A percentile compares a stretch with the other conserved stretches of the same genome.
Evolutionary conservation across 2,797 vertebrate genomes (phyloP).

Genomic region (Siniperca obscura): DNA sequence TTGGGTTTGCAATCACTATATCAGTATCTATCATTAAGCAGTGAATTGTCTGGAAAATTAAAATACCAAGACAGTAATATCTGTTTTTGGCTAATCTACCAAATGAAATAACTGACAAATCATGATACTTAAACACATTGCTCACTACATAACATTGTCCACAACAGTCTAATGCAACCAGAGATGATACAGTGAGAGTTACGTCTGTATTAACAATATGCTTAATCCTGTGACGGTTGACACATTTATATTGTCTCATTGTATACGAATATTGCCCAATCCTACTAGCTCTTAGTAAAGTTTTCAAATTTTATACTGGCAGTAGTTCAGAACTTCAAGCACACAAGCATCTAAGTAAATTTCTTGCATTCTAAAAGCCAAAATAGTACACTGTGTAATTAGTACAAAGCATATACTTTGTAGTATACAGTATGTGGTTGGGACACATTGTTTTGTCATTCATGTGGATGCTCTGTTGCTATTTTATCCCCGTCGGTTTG

Average conservation of each 20-base stretch:
- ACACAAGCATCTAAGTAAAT: neutral
- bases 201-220: too few relatives aligned
- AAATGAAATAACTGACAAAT: neutral
- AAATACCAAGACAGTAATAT: neutral
- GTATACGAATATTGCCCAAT: neutral
- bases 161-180: neutral
- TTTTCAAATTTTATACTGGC: neutral
- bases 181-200: neutral
- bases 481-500: constrained; percentile 4
- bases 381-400: neutral
- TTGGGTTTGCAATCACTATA: neutral
- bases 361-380: neutral
- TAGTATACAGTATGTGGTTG: constrained; percentile 26
- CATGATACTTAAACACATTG: neutral
- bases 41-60: neutral
- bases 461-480: constrained; percentile 34
- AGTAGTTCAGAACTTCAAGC: neutral
- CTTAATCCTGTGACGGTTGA: neutral
- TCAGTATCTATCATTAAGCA: neutral
- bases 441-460: constrained; percentile 30
- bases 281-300: neutral
- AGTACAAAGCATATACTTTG: neutral
- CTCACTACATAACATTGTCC: neutral
- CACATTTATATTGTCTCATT: neutral
- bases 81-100: neutral